Conservation (phyloP, 2,113 vertebrate genomes). For the Tachysurus fulvidraco region DNA sequence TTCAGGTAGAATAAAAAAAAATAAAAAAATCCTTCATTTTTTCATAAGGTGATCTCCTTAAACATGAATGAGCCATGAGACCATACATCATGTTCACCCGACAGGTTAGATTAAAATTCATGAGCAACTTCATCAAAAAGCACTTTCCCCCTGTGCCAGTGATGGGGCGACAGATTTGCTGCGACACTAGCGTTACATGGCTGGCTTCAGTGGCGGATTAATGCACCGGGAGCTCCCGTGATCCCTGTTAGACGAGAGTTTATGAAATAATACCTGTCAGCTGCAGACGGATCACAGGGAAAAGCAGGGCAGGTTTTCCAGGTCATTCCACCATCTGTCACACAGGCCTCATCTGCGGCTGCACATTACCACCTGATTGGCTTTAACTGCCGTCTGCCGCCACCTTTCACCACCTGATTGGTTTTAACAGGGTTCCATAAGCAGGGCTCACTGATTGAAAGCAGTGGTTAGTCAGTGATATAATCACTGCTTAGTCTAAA, state of each 20-base stretch:
- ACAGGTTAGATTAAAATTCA: conserved; percentile 97
- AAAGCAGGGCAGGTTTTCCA: conserved; percentile 89
- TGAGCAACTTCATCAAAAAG: conserved; percentile 98
- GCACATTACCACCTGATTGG: conserved; percentile 93
- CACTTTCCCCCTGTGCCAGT: conserved; percentile 83
- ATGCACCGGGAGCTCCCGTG: conserved; percentile 75
- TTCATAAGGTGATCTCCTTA: conserved; percentile 78
- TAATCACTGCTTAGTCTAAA: conserved; percentile 83
- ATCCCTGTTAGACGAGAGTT: conserved; percentile 86
- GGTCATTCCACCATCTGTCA: conserved; percentile 95
- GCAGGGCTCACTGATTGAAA: conserved; percentile 75
- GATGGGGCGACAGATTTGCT: conserved; percentile 87
- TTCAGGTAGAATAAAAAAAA: conserved; percentile 54
- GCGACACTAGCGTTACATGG: conserved; percentile 89
- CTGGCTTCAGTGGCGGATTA: conserved; percentile 90
- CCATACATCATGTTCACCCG: conserved; percentile 89
- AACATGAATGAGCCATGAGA: conserved; percentile 92
- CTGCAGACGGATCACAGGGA: conserved; percentile 86
- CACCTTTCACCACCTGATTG: conserved; percentile 91
- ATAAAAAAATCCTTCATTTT: conserved; percentile 60
- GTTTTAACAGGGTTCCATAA: conserved; percentile 80
- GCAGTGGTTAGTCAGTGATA: conserved; percentile 84
- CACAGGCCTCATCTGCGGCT: conserved; percentile 83
- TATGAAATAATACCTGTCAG: conserved; percentile 99
- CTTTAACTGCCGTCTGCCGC: conserved; percentile 85